Conservation (phyloP, 2,888 invertebrate species). For the Nephrotoma appendiculata region DNA sequence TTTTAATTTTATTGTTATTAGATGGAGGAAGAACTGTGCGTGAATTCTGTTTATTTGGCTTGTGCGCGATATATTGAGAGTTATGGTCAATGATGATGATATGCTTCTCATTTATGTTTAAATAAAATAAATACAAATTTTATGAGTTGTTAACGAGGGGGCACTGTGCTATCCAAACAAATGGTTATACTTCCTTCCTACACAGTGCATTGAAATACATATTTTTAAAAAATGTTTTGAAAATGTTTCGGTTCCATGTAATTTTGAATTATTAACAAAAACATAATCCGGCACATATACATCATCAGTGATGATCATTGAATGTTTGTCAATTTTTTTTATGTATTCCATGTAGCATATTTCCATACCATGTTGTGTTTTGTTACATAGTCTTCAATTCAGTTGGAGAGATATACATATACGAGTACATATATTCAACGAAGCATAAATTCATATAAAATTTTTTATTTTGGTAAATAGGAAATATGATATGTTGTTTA, state of each 20-base stretch:
- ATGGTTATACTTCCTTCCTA: not conserved
- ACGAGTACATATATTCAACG: not conserved
- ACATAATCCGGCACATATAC: not conserved
- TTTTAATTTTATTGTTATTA: not conserved
- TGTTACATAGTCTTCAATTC: not conserved
- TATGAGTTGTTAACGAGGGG: not conserved
- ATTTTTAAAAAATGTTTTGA: not conserved
- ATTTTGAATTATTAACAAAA: not conserved
- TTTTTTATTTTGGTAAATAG: not conserved
- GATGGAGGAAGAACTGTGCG: not conserved
- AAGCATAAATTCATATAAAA: not conserved
- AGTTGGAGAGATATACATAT: not conserved
- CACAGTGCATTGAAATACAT: not conserved
- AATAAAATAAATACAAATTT: not conserved
- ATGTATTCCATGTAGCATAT: not conserved
- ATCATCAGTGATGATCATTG: not conserved
- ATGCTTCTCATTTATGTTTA: not conserved
- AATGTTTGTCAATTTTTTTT: not conserved
- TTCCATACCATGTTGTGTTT: not conserved
- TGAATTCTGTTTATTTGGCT: not conserved
- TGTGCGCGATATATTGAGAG: not conserved
- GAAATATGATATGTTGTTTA: not conserved
- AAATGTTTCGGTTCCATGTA: not conserved
- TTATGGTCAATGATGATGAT: not conserved
- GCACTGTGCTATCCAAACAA: not conserved